Conservation (phyloP, 2,113 vertebrate species). For the Antennarius striatus region DNA sequence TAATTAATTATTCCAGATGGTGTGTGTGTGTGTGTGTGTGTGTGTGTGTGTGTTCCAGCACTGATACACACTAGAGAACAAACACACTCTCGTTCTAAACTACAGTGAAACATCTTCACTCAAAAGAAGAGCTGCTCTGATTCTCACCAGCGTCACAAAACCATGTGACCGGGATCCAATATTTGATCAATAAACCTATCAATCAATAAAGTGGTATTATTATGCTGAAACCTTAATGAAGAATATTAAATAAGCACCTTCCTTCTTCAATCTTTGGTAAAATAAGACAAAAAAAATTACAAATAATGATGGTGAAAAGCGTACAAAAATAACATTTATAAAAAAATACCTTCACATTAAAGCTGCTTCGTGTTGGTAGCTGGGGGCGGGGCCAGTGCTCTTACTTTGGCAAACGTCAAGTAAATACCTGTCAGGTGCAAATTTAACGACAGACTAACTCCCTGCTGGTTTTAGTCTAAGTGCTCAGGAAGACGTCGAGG, state of each 20-base stretch:
- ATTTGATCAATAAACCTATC: too few species aligned
- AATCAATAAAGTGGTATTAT: too few species aligned
- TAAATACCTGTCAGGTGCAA: conserved; percentile 71
- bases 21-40: too few species aligned
- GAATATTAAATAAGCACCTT: not conserved
- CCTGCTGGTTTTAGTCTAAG: conserved; percentile 48
- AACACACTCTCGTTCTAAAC: too few species aligned
- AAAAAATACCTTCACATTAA: conserved; percentile 53
- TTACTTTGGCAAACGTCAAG: conserved; percentile 51
- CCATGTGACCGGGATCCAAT: too few species aligned
- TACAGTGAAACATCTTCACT: too few species aligned
- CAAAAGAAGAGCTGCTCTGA: too few species aligned
- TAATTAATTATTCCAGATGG: too few species aligned
- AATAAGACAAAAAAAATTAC: not conserved
- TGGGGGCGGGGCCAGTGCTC: conserved; percentile 64
- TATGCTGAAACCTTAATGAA: conserved; percentile 2
- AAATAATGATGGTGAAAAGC: conserved; percentile 35
- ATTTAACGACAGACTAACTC: conserved; percentile 40
- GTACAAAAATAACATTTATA: conserved; percentile 51
- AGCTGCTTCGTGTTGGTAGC: conserved; percentile 53
- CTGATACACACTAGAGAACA: too few species aligned
- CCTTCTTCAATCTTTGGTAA: conserved; percentile 63
- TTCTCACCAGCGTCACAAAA: too few species aligned
- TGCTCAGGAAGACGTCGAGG: conserved; percentile 82
- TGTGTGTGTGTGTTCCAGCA: too few species aligned